These are phyloP conservation scores for Paragorgia papillata DNA, from an alignment of 92 coral and sea anemone species.

Conservation along the genomic window DNA sequence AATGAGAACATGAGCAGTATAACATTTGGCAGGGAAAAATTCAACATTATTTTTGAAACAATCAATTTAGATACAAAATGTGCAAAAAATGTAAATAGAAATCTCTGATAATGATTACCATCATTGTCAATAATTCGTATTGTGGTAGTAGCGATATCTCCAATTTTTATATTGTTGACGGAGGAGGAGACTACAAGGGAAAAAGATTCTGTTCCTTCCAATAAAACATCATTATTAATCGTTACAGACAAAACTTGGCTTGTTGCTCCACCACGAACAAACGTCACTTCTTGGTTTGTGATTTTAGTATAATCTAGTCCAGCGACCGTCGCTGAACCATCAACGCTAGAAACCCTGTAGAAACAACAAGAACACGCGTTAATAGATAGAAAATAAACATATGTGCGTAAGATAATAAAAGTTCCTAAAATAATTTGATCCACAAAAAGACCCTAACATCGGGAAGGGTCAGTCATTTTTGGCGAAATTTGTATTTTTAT, in stretches of 20 bases:
- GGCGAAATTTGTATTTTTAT: no score
- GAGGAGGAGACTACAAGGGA: conserved; percentile 12
- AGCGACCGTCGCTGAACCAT: conserved; percentile 26
- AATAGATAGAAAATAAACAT: not conserved
- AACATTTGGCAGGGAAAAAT: no score
- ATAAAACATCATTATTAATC: conserved; percentile 17
- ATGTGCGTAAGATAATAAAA: not conserved
- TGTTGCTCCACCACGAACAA: conserved; percentile 24
- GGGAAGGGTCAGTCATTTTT: no score
- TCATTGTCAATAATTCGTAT: conserved; percentile 25
- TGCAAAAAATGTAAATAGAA: not conserved
- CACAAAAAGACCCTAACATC: no score
- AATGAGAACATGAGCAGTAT: not conserved
- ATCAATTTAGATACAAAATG: no score
- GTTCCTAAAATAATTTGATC: no score
- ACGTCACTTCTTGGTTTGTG: not conserved
- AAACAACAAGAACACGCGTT: not conserved
- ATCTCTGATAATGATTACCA: not conserved
- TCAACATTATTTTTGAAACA: no score
- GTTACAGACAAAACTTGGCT: not conserved
- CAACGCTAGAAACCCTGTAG: conserved; percentile 23
- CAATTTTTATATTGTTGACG: conserved; percentile 24
- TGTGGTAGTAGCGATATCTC: not conserved
- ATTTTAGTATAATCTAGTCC: conserved; percentile 7
- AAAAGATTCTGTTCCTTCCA: conserved; percentile 49